Evolutionary conservation across 2,888 invertebrate genomes (phyloP), one percentile per base, ranked within the genome.

Genomic region (Meandrusa payeni): DNA sequence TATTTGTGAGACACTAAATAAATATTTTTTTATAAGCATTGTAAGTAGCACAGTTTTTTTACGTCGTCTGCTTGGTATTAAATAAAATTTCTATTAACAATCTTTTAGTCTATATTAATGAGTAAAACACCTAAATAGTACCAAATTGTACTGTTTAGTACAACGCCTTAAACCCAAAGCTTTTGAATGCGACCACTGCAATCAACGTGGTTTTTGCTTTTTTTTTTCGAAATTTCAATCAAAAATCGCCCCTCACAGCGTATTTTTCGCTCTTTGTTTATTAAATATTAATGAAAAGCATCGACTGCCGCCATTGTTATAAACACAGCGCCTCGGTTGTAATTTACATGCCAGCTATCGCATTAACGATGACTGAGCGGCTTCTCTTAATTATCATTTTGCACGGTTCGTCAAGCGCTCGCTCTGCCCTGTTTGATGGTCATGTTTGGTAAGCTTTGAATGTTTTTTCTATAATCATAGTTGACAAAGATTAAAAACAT

Each of bases 331-430:
- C 55, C 44, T 52, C 57, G 52, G 59, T 59, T 69, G 74, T 81
- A 79, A 82, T 81, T 81, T 83, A 78, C 79, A 78, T 74, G 71
- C 61, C 71, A 69, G 77, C 79, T 82, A 81, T 81, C 81, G 76
- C 73, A 81, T 83, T 81, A 78, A 78, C 74, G 79, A 82, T 85
- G 86, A 85, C 82, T 76, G 83, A 79, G 82, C 82, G 79, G 82
- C 79, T 85, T 81, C 81, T 80, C 76, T 85, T 87, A 85, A 87
- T 87, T 87, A 87, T 86, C 80, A 85, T 86, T 87, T 82, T 78
- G 80, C 79, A 82, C 76, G 85, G 82, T 82, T 82, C 83, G 86
- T 79, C 83, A 79, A 73, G 54, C 76, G 69, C 75, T 69, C 68
- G 73, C 64, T 67, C 59, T 69, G 63, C 57, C 71, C 68, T 63